Conservation (phyloP, 2,888 invertebrate genomes). For the Drepana falcataria region DNA sequence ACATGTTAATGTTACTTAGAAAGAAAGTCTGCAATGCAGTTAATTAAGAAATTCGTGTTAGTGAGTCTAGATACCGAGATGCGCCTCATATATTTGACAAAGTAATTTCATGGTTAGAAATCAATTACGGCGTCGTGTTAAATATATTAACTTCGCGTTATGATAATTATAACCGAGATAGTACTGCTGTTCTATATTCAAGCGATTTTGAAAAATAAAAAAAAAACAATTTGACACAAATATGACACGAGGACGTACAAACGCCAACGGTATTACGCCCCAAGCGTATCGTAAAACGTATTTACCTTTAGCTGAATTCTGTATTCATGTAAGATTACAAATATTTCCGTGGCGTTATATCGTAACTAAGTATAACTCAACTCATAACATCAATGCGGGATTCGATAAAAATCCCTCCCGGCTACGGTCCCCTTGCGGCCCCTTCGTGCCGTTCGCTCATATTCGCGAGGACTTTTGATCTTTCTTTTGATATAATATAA, state of each 20-base stretch:
- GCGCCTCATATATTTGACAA: background rate
- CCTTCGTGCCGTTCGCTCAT: constrained; percentile 32
- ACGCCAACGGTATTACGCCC: constrained; percentile 37
- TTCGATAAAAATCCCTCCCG: constrained; percentile 51
- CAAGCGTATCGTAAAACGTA: constrained; percentile 41
- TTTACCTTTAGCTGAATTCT: constrained; percentile 50
- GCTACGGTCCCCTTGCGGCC: constrained; percentile 29
- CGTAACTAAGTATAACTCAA: constrained; percentile 43
- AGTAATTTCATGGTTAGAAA: background rate
- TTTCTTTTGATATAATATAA: constrained; percentile 60
- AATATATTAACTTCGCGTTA: background rate
- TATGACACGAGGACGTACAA: constrained; percentile 29
- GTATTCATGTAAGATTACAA: constrained; percentile 63
- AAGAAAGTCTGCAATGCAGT: background rate
- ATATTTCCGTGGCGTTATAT: constrained; percentile 51
- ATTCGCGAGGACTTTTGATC: constrained; percentile 58
- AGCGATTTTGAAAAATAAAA: constrained; percentile 10
- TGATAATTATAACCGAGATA: no score
- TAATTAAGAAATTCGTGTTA: background rate
- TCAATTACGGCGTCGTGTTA: no score
- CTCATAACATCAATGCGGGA: constrained; percentile 47
- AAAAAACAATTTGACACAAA: constrained; percentile 31
- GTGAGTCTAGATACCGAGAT: background rate
- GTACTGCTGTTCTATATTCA: no score
- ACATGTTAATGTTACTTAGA: background rate